Evolutionary conservation across 2,888 invertebrate genomes (phyloP), one percentile per base, ranked within the genome.

Genomic region (Brachynemurus nebulosus): DNA sequence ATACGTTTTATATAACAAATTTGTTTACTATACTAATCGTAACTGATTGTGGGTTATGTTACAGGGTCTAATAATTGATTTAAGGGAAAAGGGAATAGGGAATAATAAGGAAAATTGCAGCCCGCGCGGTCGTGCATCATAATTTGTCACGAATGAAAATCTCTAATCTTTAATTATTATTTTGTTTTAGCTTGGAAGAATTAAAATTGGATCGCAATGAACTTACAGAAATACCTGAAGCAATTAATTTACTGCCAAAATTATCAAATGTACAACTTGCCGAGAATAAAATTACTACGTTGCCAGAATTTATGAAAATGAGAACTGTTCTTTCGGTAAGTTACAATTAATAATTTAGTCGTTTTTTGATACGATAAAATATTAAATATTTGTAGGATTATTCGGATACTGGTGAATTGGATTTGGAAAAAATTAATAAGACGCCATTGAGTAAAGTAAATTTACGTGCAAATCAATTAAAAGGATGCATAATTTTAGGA

Each of bases 401-500:
- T 37, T 14, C 40, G 4, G 43, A 36, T 18, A 20, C 12, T 19
- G 19, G 19, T 18, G 21, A 14, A 14, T 17, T 18, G 4, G 44
- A 38, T 23, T n/a, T 14, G 14, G 44, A 44, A 14, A 44, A 38
- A 11, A 38, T 17, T 17, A 44, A 47, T 5, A 56, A 53, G 43
- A 64, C 72, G 17, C 73, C 76, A 8, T 64, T 84, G 14, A 79
- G 79, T 27, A 80, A 74, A 51, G 76, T 86, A n/a, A 85, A 83
- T 59, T 66, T 86, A 33, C 69, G 84, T 43, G 77, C 81, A 50
- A 86, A 86, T 62, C 74, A 79, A 50, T 66, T 86, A 20, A 85
- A 86, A 62, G 86, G 86, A 45, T 85, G 80, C 65, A 86, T 88
- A 50, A 80, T 86, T 52, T 74, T 88, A 42, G 86, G 85, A 45